Evolutionary conservation across 2,888 invertebrate genomes (phyloP).

Genomic region (Oscheius myriophilus): DNA sequence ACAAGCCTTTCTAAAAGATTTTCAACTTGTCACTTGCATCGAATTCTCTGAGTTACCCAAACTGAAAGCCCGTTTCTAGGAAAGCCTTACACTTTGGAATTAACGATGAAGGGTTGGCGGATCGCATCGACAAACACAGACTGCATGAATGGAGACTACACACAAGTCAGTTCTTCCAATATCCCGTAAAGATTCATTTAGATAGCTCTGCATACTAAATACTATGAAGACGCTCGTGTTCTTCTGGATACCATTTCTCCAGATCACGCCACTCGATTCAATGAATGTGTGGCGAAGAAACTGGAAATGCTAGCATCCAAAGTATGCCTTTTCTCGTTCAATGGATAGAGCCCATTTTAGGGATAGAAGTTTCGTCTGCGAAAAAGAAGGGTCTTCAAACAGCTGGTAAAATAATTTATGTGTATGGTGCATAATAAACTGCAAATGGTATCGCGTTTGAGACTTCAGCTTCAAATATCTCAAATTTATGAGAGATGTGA

Average conservation of each 20-base stretch:
- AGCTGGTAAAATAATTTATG: no score
- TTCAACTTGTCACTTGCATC: neutral
- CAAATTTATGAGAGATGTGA: no score
- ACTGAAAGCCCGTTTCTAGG: slow-evolving; percentile 33
- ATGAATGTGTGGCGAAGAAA: slow-evolving; percentile 61
- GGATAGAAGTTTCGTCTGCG: no score
- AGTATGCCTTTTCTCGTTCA: no score
- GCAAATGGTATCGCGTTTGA: no score
- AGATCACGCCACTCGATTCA: slow-evolving; percentile 66
- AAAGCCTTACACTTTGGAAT: slow-evolving; percentile 79
- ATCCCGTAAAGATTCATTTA: slow-evolving; percentile 15
- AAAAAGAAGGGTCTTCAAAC: no score
- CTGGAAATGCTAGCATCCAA: slow-evolving; percentile 33
- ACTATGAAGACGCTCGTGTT: slow-evolving; percentile 85
- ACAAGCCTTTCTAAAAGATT: neutral
- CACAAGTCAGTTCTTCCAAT: slow-evolving; percentile 36
- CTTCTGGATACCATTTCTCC: slow-evolving; percentile 82
- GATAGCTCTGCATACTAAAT: slow-evolving; percentile 72
- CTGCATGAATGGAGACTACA: slow-evolving; percentile 69
- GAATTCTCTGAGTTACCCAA: no score
- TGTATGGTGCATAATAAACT: no score
- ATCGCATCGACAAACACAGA: slow-evolving; percentile 65
- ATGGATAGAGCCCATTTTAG: no score
- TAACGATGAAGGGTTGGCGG: slow-evolving; percentile 76
- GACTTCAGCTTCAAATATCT: no score